Conservation (phyloP, 2,888 invertebrate species). For the Drosophila eohydei region DNA sequence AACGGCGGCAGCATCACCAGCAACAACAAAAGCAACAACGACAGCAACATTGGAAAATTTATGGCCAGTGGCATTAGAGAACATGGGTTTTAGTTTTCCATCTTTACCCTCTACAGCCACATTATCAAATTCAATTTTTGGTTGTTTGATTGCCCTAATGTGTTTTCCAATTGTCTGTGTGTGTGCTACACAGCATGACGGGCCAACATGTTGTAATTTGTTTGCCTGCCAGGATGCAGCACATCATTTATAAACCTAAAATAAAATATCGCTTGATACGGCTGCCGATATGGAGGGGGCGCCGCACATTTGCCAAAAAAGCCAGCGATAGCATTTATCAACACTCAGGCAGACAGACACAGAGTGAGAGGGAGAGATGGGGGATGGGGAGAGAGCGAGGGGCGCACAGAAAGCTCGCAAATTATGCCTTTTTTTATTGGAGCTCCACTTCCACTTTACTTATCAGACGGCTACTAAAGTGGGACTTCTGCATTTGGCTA, state of each 20-base stretch:
- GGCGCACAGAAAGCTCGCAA: slow-evolving; percentile 33
- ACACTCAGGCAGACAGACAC: slow-evolving; percentile 16
- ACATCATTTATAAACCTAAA: slow-evolving; percentile 71
- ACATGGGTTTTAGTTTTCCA: slow-evolving; percentile 70
- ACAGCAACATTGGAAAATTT: slow-evolving; percentile 68
- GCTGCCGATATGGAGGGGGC: slow-evolving; percentile 44
- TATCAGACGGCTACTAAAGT: slow-evolving; percentile 50
- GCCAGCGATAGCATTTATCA: slow-evolving; percentile 67
- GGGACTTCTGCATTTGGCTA: slow-evolving; percentile 64
- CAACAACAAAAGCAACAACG: slow-evolving; percentile 35
- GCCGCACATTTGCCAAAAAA: slow-evolving; percentile 68
- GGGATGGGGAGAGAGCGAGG: neutral
- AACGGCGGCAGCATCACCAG: neutral
- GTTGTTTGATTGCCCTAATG: slow-evolving; percentile 77
- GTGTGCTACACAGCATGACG: slow-evolving; percentile 51
- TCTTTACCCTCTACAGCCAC: slow-evolving; percentile 19
- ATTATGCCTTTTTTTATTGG: slow-evolving; percentile 49
- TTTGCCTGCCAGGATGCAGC: slow-evolving; percentile 62
- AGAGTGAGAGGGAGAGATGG: neutral
- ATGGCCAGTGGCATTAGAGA: slow-evolving; percentile 74
- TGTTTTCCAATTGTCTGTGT: slow-evolving; percentile 74
- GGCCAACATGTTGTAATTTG: slow-evolving; percentile 75
- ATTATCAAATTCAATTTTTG: slow-evolving; percentile 80
- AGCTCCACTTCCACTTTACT: slow-evolving; percentile 54
- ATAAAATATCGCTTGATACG: slow-evolving; percentile 43